These are phyloP conservation scores for Urophycis tenuis DNA, from an alignment of 2,797 vertebrate genomes.

Conservation along the genomic window DNA sequence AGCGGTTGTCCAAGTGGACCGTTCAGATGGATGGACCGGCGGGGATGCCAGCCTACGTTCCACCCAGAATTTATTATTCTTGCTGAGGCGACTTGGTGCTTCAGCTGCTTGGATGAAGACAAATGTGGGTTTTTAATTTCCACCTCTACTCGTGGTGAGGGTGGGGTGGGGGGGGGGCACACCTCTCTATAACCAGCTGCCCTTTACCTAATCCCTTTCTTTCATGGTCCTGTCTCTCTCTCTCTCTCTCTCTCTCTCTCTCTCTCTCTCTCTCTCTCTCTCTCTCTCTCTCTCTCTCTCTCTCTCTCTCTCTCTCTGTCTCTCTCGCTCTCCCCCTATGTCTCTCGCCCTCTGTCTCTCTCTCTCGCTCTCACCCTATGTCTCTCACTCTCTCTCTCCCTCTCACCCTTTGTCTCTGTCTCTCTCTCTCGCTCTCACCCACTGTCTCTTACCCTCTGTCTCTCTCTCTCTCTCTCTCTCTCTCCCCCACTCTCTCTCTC, in stretches of 20 bases:
- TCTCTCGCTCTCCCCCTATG: constrained; percentile 21
- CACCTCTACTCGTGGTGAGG: constrained; percentile 36
- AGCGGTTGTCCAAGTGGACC: constrained; percentile 14
- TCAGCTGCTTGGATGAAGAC: constrained; percentile 36
- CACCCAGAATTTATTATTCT: constrained; percentile 39
- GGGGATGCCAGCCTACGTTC: constrained; percentile 27
- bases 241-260: constrained; percentile 12
- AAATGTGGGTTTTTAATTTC: constrained; percentile 41
- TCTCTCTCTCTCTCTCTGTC: constrained; percentile 18
- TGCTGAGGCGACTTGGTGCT: constrained; percentile 20
- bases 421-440: constrained; percentile 22
- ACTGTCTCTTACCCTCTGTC: constrained; percentile 17
- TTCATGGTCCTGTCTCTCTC: constrained; percentile 23
- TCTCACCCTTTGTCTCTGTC: constrained; percentile 6
- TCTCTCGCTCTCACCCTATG: constrained; percentile 17
- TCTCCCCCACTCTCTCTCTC: constrained; percentile 12
- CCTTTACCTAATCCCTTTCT: constrained; percentile 20
- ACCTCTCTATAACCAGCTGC: constrained; percentile 16
- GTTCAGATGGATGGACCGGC: constrained; percentile 30
- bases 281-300: constrained; percentile 17
- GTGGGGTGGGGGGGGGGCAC: constrained; percentile 24
- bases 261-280: constrained; percentile 22
- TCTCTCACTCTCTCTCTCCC: constrained; percentile 19
- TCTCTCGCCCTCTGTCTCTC: constrained; percentile 21
- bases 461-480: constrained; percentile 18